Evolutionary conservation across 2,888 invertebrate species (phyloP).

Genomic region (Catocala sponsa): DNA sequence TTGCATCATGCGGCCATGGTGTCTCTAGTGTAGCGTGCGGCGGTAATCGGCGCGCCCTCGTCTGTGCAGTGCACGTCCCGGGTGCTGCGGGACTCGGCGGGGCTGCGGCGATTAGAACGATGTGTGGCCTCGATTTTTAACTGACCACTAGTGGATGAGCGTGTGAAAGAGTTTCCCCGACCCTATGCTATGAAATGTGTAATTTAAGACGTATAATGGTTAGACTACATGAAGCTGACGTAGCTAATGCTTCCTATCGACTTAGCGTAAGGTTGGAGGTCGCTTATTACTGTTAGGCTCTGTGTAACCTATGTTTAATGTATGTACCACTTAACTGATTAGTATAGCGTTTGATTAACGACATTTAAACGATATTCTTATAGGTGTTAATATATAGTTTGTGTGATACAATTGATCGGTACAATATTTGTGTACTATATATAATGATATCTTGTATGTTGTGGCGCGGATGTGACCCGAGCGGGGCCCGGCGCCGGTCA

Average conservation of each 20-base stretch:
- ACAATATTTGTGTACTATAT: slow-evolving; percentile 38
- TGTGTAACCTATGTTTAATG: slow-evolving; percentile 67
- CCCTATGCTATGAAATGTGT: slow-evolving; percentile 86
- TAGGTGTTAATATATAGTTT: slow-evolving; percentile 64
- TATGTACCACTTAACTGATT: slow-evolving; percentile 64
- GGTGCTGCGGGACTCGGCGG: slow-evolving; percentile 29
- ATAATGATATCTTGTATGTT: slow-evolving; percentile 34
- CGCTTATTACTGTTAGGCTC: slow-evolving; percentile 67
- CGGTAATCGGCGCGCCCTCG: slow-evolving; percentile 70
- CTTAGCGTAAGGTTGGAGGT: slow-evolving; percentile 66
- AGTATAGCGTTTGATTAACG: slow-evolving; percentile 68
- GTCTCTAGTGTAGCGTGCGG: slow-evolving; percentile 74
- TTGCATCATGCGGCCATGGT: slow-evolving; percentile 87
- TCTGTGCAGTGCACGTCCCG: slow-evolving; percentile 13
- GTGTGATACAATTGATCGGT: slow-evolving; percentile 71
- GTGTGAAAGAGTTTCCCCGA: slow-evolving; percentile 64
- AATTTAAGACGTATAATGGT: slow-evolving; percentile 66
- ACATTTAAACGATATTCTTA: slow-evolving; percentile 57
- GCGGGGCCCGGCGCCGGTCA: slow-evolving; percentile 62
- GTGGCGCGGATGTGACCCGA: slow-evolving; percentile 40
- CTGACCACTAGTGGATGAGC: slow-evolving; percentile 63
- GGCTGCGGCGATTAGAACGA: slow-evolving; percentile 70
- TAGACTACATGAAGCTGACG: slow-evolving; percentile 51
- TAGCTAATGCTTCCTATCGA: slow-evolving; percentile 47
- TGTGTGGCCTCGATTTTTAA: slow-evolving; percentile 87